A percentile compares a stretch with the other conserved stretches of the same genome.
Evolutionary conservation across 2,888 invertebrate species (phyloP).

Genomic region (Limnephilus marmoratus): DNA sequence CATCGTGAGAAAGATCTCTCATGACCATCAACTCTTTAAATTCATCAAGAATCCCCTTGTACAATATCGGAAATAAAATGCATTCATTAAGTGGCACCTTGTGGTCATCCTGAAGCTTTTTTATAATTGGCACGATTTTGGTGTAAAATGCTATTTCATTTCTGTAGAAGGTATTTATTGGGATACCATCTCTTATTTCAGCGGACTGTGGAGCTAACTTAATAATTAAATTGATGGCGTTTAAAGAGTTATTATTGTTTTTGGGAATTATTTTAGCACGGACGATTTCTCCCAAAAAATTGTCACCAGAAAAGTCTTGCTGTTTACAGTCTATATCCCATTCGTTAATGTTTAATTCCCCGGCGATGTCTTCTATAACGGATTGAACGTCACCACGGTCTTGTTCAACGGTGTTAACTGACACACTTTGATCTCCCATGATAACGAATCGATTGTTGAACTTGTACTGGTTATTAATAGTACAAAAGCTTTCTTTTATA

Average conservation of each 20-base stretch:
- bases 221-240: not conserved
- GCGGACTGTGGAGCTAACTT: not conserved
- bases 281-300: conserved; percentile 27
- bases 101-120: conserved; percentile 9
- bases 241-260: too few species aligned
- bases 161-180: not conserved
- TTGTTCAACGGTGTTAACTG: not conserved
- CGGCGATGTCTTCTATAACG: not conserved
- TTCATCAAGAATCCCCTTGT: too few species aligned
- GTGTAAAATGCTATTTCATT: conserved; percentile 39
- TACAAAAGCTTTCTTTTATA: too few species aligned
- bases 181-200: not conserved
- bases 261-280: conserved; percentile 6
- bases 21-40: too few species aligned
- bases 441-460: too few species aligned
- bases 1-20: too few species aligned
- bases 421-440: too few species aligned
- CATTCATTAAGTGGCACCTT: not conserved
- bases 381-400: not conserved
- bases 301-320: conserved; percentile 5
- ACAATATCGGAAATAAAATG: not conserved
- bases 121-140: conserved; percentile 14
- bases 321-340: conserved; percentile 16
- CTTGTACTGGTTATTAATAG: too few species aligned
- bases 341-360: not conserved